These are phyloP conservation scores for Cygnus buccinator DNA, from an alignment of 2,113 vertebrate species.

Conservation along the genomic window DNA sequence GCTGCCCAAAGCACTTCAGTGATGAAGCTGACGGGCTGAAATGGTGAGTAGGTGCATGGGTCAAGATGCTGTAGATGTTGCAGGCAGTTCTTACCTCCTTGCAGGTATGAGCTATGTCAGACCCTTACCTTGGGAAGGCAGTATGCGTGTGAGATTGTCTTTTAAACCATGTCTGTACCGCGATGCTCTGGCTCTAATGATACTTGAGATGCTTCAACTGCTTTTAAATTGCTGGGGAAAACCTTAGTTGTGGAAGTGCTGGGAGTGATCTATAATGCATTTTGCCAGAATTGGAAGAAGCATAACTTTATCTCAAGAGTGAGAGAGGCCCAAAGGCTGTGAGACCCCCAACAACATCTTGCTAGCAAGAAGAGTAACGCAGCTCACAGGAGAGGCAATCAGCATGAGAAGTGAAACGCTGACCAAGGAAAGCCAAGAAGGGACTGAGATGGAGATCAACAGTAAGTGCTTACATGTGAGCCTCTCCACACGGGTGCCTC, in stretches of 20 bases:
- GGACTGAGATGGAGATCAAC: not conserved
- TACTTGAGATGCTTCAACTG: not conserved
- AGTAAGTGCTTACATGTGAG: not conserved
- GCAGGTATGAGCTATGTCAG: accelerated
- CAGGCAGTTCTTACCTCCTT: not conserved
- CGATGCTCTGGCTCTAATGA: not conserved
- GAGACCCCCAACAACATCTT: not conserved
- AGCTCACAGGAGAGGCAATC: not conserved
- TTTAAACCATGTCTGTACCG: not conserved
- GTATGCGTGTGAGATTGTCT: not conserved
- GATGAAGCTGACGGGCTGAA: not conserved
- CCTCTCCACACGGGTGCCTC: not conserved
- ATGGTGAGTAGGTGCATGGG: not conserved
- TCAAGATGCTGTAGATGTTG: not conserved
- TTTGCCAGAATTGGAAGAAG: not conserved
- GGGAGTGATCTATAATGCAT: not conserved
- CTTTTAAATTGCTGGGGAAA: not conserved
- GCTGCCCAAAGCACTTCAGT: no score
- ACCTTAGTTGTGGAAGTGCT: accelerated
- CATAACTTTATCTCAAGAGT: not conserved
- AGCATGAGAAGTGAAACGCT: not conserved
- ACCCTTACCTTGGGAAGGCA: not conserved
- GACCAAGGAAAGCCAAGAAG: not conserved
- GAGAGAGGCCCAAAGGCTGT: not conserved
- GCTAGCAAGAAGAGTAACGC: not conserved